Evolutionary conservation across 2,113 vertebrate species (phyloP), one percentile per base, ranked within the genome.

Genomic region (Leuciscus idus): DNA sequence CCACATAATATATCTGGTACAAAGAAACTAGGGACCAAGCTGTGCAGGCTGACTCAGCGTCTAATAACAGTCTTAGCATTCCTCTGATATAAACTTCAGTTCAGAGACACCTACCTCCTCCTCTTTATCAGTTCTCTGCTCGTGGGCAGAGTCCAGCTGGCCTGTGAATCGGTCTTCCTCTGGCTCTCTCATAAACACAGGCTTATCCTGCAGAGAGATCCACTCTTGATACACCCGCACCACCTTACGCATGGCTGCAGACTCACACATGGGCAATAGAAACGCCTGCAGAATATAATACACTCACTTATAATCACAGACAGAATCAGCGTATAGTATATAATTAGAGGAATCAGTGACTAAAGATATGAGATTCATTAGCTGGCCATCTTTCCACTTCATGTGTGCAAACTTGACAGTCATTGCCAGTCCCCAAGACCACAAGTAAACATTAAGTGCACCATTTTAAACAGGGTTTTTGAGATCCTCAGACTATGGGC

Each of bases 191-290:
- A 99, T 99, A 89, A 99, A 99, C 87, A 98, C 94, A 62, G 98
- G 98, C 84, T 98, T 99, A 87, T 98, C 98, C 87, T 99, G 97
- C 91, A 97, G 96, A 74, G 98, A 96, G 91, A 99, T 98, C 98
- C 98, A 99, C 91, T 99, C 98, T 90, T 99, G 98, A 91, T 99
- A 99, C 13, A 99, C 98, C 88, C 99, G 97, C 33, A 99, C 97
- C 77, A 99, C 98, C 92, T 96, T 99, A 50, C 98, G 96, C 97
- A 99, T 98, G 48, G 97, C 97, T 79, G 98, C 98, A 75, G 98
- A 97, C 93, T 99, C 98, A 84, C 98, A 99, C 94, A 99, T 96
- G 0, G 98, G 98, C 90, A 99, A 93, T 84, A 99, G 95, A 94
- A 99, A 99, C 2, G 97, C 97, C 98, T 99, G 86, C 4, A 17